phyloP scores from a whole-genome alignment of 1,140 invertebrate species.

The Aphelinus certus region DNA sequence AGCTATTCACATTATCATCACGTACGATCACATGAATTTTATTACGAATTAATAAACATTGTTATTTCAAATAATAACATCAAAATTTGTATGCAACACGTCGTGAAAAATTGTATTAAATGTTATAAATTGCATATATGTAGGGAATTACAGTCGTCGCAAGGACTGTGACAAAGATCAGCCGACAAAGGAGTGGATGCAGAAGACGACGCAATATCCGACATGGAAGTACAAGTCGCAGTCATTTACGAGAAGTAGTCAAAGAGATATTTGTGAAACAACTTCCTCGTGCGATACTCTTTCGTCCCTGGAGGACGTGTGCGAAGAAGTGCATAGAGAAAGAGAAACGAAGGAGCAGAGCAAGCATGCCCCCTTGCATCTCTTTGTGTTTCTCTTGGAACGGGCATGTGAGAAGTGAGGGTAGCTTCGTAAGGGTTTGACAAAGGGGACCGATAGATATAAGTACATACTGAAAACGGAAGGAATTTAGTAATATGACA shows the following conservation, averaged over 20 bases:
- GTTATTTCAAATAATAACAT: too few species aligned
- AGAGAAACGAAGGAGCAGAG: background rate
- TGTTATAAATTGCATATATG: too few species aligned
- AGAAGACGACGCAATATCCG: constrained; percentile 50
- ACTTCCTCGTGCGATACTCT: constrained; percentile 58
- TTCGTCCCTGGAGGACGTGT: constrained; percentile 29
- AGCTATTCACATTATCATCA: too few species aligned
- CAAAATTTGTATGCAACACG: too few species aligned
- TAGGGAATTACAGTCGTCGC: too few species aligned
- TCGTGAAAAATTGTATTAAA: too few species aligned
- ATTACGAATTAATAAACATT: too few species aligned
- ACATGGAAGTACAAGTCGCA: constrained; percentile 31
- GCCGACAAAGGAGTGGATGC: constrained; percentile 3
- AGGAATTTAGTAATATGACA: too few species aligned
- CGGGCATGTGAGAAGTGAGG: constrained; percentile 15
- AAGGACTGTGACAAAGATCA: background rate
- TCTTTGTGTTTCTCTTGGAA: constrained; percentile 1
- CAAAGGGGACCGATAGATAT: constrained; percentile 9
- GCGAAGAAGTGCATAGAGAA: too few species aligned
- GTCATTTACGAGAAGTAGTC: constrained; percentile 58
- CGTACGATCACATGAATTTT: too few species aligned
- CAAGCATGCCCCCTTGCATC: constrained; percentile 2
- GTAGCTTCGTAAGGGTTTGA: constrained; percentile 11
- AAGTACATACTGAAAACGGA: background rate
- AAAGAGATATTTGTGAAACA: constrained; percentile 58